phyloP scores from a whole-genome alignment of 2,888 invertebrate species.

The Apamea epomidion region DNA sequence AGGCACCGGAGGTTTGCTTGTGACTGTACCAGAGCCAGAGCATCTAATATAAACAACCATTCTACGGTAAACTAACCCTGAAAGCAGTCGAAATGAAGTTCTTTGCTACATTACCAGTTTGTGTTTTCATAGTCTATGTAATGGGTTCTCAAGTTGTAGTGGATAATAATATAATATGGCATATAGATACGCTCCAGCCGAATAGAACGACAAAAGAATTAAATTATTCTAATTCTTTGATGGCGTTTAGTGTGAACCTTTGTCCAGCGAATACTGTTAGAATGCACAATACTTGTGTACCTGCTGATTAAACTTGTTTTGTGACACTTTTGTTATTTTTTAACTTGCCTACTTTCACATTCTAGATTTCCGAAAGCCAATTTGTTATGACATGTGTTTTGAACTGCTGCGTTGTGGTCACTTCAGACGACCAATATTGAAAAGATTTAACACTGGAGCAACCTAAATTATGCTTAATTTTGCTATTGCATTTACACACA shows the following conservation, averaged over 20 bases:
- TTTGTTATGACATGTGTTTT: neutral
- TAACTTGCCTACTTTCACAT: neutral
- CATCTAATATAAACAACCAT: constrained; percentile 5
- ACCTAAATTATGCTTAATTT: neutral
- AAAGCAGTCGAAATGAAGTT: neutral
- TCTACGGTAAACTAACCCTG: neutral
- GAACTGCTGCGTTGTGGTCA: neutral
- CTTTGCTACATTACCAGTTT: neutral
- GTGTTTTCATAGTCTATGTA: neutral
- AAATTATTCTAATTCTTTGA: neutral
- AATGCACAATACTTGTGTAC: constrained; percentile 3
- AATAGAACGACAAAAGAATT: neutral
- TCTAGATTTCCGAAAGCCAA: neutral
- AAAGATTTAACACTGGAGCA: neutral
- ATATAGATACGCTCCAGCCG: no score
- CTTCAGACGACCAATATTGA: neutral
- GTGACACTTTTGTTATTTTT: neutral
- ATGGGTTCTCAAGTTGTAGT: neutral
- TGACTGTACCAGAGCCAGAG: neutral
- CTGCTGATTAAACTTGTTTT: constrained; percentile 8
- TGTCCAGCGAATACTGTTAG: constrained; percentile 11
- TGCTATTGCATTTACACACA: neutral
- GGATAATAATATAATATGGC: neutral
- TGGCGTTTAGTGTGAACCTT: neutral
- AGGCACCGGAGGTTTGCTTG: neutral